Conservation (phyloP, 2,797 vertebrate genomes). For the Cryptoblepharus egeriae region DNA sequence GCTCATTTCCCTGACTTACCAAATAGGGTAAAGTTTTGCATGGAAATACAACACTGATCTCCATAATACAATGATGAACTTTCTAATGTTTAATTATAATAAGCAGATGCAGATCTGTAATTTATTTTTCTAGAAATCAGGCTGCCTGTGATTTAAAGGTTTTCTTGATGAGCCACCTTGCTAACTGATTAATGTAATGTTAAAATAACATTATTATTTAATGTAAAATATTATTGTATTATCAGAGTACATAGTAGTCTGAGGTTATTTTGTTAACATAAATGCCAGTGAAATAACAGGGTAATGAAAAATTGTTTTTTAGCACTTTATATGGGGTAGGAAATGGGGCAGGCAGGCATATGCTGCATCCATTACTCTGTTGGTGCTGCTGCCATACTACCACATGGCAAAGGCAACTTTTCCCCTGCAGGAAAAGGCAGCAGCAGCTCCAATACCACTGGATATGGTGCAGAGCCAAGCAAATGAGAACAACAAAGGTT, state of each 20-base stretch:
- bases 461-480: no score
- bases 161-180: neutral
- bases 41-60: constrained; percentile 41
- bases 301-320: neutral
- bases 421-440: no score
- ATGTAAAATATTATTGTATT: neutral
- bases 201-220: neutral
- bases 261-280: neutral
- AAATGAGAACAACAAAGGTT: no score
- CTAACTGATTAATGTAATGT: neutral
- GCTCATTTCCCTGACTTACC: constrained; percentile 31
- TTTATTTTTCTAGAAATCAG: neutral
- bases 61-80: constrained; percentile 34
- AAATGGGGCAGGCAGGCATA: no score
- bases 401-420: no score
- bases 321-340: neutral
- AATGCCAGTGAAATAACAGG: neutral
- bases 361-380: no score
- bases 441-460: no score
- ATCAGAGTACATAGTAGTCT: neutral
- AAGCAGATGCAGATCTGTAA: neutral
- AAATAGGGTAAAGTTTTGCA: constrained; percentile 29
- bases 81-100: constrained; percentile 17
- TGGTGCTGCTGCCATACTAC: no score
- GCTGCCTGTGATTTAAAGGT: neutral